phyloP scores from a whole-genome alignment of 2,797 vertebrate genomes.

The Lemur catta region DNA sequence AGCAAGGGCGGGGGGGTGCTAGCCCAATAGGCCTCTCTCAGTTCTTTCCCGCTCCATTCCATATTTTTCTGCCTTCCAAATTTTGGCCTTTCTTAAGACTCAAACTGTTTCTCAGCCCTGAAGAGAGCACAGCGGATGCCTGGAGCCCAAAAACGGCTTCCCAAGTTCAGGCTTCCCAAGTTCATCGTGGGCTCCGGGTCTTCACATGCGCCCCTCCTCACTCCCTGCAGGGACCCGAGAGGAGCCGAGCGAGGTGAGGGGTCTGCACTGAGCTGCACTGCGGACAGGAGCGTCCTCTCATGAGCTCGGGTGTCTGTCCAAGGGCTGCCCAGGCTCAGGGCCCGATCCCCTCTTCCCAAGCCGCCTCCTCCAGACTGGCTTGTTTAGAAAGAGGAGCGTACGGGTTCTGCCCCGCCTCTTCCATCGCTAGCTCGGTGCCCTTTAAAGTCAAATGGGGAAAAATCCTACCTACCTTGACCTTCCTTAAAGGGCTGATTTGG shows the following conservation, averaged over 20 bases:
- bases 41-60: background rate
- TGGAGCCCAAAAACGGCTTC: background rate
- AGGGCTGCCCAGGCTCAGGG: background rate
- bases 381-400: background rate
- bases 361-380: background rate
- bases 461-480: background rate
- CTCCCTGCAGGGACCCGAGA: background rate
- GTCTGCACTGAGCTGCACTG: background rate
- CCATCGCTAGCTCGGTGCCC: background rate
- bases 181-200: background rate
- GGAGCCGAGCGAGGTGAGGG: background rate
- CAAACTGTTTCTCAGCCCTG: background rate
- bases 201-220: accelerated
- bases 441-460: background rate
- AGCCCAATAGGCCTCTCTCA: background rate
- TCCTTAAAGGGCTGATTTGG: background rate
- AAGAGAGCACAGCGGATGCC: background rate
- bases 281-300: background rate
- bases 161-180: background rate
- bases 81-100: background rate
- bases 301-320: background rate
- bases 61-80: background rate
- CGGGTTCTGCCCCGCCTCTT: accelerated
- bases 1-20: background rate
- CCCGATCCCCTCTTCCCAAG: background rate